A percentile compares a stretch with the other conserved stretches of the same genome.
Evolutionary conservation across 2,888 invertebrate genomes (phyloP).

Genomic region (Alloscopus bannaensis): DNA sequence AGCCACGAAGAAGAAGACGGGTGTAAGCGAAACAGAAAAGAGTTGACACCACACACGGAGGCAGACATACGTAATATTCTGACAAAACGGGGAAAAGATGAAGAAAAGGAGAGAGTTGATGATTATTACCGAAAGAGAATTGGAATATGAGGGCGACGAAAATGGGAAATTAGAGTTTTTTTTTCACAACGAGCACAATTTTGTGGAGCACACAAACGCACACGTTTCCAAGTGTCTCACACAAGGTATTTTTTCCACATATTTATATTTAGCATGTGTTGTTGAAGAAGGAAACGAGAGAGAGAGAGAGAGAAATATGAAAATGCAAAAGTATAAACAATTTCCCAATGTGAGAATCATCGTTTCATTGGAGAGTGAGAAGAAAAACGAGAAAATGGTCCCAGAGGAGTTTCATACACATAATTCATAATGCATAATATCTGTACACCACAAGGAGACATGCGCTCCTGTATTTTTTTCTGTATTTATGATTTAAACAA

Average conservation of each 20-base stretch:
- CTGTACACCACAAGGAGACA: no score
- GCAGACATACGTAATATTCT: neutral
- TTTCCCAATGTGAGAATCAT: slow-evolving; percentile 24
- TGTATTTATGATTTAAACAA: no score
- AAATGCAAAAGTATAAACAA: slow-evolving; percentile 32
- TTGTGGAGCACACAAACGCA: neutral
- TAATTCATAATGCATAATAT: slow-evolving; percentile 26
- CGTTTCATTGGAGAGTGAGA: neutral
- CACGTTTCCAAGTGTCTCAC: neutral
- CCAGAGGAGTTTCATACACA: slow-evolving; percentile 11
- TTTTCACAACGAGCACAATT: neutral
- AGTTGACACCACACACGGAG: neutral
- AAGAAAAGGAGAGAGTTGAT: neutral
- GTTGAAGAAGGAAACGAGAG: neutral
- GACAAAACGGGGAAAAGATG: neutral
- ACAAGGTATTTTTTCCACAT: neutral
- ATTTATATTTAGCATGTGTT: slow-evolving; percentile 17
- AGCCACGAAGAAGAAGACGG: neutral
- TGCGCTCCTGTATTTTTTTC: no score
- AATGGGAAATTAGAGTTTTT: slow-evolving; percentile 10
- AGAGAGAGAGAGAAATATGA: slow-evolving; percentile 19
- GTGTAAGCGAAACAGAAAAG: neutral
- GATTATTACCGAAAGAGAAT: slow-evolving; percentile 19
- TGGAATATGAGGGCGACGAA: slow-evolving; percentile 6
- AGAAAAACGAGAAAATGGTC: slow-evolving; percentile 6